Evolutionary conservation across 2,113 vertebrate species (phyloP).

Genomic region (Muscicapa adusta): DNA sequence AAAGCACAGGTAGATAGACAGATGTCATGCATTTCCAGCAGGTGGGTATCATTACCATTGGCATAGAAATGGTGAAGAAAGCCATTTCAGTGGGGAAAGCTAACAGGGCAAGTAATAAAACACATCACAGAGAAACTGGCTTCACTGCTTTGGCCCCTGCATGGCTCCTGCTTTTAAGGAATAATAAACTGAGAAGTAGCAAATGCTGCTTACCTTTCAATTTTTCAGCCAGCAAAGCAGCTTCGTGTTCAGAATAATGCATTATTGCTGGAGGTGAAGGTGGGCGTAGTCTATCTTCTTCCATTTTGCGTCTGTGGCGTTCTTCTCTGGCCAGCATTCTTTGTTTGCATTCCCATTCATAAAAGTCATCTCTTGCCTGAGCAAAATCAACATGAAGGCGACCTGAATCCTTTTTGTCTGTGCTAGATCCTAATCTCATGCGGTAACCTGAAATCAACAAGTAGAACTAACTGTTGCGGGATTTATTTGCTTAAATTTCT

Average conservation of each 20-base stretch:
- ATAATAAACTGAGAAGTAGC: not conserved
- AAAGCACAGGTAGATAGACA: not conserved
- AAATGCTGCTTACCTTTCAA: conserved; percentile 83
- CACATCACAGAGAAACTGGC: not conserved
- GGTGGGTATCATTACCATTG: not conserved
- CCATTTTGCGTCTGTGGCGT: conserved; percentile 84
- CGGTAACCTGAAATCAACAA: conserved; percentile 81
- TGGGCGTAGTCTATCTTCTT: conserved; percentile 82
- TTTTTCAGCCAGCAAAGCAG: conserved; percentile 84
- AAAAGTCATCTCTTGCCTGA: conserved; percentile 88
- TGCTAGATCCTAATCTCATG: conserved; percentile 89
- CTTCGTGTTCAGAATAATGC: conserved; percentile 89
- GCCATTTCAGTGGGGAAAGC: not conserved
- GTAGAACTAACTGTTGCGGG: conserved; percentile 35
- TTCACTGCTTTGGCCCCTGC: not conserved
- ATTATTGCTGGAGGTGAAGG: conserved; percentile 86
- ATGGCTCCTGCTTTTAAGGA: not conserved
- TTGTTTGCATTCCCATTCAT: conserved; percentile 91
- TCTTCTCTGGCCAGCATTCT: conserved; percentile 86
- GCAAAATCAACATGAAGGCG: conserved; percentile 91
- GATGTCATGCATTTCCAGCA: not conserved
- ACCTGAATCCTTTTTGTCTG: conserved; percentile 90
- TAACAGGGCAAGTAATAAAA: not conserved
- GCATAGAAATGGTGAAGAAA: not conserved
- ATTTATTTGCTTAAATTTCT: not conserved